These are phyloP conservation scores for Thamnaconus septentrionalis DNA, from an alignment of 2,113 vertebrate species.

Conservation along the genomic window DNA sequence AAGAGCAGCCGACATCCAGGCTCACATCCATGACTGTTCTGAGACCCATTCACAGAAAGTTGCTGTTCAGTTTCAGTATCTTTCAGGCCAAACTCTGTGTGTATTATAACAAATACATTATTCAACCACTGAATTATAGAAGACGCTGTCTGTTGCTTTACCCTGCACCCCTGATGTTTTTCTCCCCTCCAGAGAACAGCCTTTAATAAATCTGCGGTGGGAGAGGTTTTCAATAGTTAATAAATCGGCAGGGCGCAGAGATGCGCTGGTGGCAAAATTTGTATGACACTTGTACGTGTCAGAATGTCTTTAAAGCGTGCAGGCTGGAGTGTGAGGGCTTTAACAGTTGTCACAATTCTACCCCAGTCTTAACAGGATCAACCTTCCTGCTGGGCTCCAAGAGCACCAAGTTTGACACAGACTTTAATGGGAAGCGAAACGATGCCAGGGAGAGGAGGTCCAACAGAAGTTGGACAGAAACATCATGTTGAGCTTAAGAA, in stretches of 20 bases:
- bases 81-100: neutral
- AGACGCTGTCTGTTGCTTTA: constrained; percentile 4
- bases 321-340: constrained; percentile 11
- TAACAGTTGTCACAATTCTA: constrained; percentile 26
- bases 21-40: too few relatives aligned
- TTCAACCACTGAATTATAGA: constrained; percentile 5
- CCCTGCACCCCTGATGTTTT: neutral
- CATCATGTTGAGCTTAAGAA: constrained; percentile 44
- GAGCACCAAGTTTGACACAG: constrained; percentile 18
- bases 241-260: neutral
- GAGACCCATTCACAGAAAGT: too few relatives aligned
- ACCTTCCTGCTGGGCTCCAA: constrained; percentile 25
- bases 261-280: neutral
- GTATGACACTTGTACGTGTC: neutral
- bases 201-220: neutral
- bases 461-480: constrained; percentile 6
- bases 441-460: constrained; percentile 29
- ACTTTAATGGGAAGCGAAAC: constrained; percentile 28
- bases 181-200: neutral
- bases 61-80: neutral
- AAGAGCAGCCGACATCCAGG: too few relatives aligned
- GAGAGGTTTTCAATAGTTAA: neutral
- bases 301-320: constrained; percentile 6
- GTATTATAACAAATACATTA: constrained; percentile 2
- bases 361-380: constrained; percentile 25